phyloP scores from a whole-genome alignment of 2,797 vertebrate species.

The Numenius phaeopus region DNA sequence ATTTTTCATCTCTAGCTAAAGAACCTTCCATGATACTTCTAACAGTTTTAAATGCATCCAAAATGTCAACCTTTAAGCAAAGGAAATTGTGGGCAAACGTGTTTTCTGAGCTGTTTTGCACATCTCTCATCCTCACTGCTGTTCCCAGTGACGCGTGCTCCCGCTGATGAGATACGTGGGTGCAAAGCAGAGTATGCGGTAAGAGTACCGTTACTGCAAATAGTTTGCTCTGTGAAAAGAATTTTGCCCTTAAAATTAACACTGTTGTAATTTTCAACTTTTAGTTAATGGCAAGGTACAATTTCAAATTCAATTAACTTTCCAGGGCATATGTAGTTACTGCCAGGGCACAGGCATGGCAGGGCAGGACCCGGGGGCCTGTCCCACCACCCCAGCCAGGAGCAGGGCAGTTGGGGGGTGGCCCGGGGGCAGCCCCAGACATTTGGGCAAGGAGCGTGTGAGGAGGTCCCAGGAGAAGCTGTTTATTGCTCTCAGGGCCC shows the following conservation, averaged over 20 bases:
- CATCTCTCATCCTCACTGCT: not conserved
- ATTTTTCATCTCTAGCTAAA: not conserved
- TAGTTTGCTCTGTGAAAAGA: not conserved
- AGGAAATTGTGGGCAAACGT: not conserved
- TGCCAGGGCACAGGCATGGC: not conserved
- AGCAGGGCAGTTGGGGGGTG: not conserved
- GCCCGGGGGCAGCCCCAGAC: not conserved
- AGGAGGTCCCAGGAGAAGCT: not conserved
- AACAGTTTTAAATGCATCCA: not conserved
- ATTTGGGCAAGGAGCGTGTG: rapidly evolving
- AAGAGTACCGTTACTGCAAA: not conserved
- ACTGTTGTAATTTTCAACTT: not conserved
- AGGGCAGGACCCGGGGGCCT: not conserved
- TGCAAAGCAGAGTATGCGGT: not conserved
- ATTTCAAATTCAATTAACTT: not conserved
- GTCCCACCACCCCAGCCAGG: not conserved
- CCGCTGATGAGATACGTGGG: not conserved
- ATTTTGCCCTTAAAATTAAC: not conserved
- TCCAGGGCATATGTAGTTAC: not conserved
- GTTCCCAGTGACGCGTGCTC: rapidly evolving
- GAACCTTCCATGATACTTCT: not conserved
- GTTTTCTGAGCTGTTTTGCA: not conserved
- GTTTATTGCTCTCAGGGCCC: not conserved
- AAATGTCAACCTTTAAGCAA: not conserved
- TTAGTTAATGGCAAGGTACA: not conserved